Base-by-base conservation (phyloP, 2,797 vertebrate genomes). In the Coendou prehensilis region DNA sequence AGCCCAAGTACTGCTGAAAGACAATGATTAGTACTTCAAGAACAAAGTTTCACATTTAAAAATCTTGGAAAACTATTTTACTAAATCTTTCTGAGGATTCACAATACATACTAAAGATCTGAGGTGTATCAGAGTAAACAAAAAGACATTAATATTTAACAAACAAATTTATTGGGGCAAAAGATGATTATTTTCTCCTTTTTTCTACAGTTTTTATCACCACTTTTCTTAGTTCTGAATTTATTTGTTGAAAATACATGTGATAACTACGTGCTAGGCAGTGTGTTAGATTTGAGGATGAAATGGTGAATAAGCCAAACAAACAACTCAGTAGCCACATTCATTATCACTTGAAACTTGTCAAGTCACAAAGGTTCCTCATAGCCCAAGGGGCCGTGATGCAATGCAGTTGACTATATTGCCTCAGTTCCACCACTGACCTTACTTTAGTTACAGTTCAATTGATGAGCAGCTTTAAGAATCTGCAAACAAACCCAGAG, bases 201-300 rank as follows among this genome's bases (percentile, higher is more conserved):
- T 80, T 87, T 87, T 52, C 6, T 23, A 50, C 6, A 30, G 23
- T 76, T 23, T 14, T 90, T 78, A 37, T 37, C 56, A 87, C 18
- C 11, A 57, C 9, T 87, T 91, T 91, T 56, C 84, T 96, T 87
- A 89, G 67, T 37, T 79, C 78, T 96, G 78, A 96, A 94, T 96
- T 94, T 15, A 90, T 83, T 87, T 67, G 33, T 91, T 56, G 33
- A 33, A 96, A 93, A 91, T 45, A 84, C 23, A 64, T 57, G 28
- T 41, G 92, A 41, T 33, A 87, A 73, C 87, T 56, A 26, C 26
- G 76, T 89, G 6, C 15, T 33, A 93, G 61, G 30, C 30, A 61
- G 52, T 11, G 28, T 57, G 37, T 69, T 69, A 59, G 59, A 61
- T 59, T 13, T 0, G 0, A 73, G 6, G n/a, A 71, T 57, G 63